Percentiles rank a stretch among this genome's conserved stretches.
Evolutionary conservation across 2,888 invertebrate species (phyloP).

Genomic region (Cataglyphis cursor): DNA sequence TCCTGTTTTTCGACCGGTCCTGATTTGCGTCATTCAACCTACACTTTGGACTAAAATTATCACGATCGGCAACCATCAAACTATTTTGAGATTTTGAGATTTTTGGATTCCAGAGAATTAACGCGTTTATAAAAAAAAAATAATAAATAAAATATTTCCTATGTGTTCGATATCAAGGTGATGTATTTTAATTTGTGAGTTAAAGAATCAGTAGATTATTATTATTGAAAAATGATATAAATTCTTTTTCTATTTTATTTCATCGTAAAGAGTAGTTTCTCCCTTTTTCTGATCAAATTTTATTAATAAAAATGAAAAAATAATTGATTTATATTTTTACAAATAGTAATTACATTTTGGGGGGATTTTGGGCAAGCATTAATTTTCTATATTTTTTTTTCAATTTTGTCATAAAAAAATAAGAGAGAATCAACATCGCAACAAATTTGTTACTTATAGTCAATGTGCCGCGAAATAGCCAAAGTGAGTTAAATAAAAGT

Average conservation of each 20-base stretch:
- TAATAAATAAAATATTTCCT: conserved; percentile 13
- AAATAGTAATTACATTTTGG: background rate
- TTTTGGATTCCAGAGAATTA: conserved; percentile 41
- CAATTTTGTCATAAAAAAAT: background rate
- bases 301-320: background rate
- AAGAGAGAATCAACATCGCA: background rate
- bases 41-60: conserved; percentile 84
- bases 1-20: conserved; percentile 78
- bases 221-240: background rate
- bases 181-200: background rate
- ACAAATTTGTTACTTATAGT: background rate
- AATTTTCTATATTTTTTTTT: conserved; percentile 5
- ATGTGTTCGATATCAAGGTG: background rate
- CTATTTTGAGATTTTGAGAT: conserved; percentile 75
- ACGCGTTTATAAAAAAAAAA: conserved; percentile 5
- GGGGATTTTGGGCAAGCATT: background rate
- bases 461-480: background rate
- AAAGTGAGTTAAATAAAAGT: conserved; percentile 5
- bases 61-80: conserved; percentile 77
- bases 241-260: background rate
- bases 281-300: background rate
- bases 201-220: background rate
- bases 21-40: conserved; percentile 82
- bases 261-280: background rate
- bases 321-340: background rate